Evolutionary conservation across 1,140 invertebrate species (phyloP).

Genomic region (Plodia interpunctella): DNA sequence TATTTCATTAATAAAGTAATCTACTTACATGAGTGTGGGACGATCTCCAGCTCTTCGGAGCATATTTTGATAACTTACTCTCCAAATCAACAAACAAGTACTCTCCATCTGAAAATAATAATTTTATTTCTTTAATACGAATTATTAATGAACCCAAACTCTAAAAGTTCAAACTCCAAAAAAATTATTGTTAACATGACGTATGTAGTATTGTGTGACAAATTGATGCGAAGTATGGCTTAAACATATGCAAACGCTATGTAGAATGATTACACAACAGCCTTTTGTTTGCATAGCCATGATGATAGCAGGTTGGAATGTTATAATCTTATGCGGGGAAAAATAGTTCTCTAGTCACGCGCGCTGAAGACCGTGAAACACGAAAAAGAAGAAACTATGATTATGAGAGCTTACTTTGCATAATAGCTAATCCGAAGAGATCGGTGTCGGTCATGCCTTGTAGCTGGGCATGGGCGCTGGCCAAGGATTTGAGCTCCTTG

Average conservation of each 20-base stretch:
- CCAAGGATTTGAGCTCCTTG: constrained; percentile 81
- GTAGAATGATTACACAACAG: constrained; percentile 26
- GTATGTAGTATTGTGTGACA: constrained; percentile 15
- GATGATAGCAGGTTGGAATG: constrained; percentile 27
- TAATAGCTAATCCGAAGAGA: constrained; percentile 83
- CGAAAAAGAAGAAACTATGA: too few species aligned
- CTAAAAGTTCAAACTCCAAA: not conserved
- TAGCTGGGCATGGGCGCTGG: constrained; percentile 78
- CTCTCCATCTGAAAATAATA: constrained; percentile 89
- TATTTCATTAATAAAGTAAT: not conserved
- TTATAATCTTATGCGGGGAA: not conserved
- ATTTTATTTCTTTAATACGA: constrained; percentile 7
- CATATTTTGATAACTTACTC: constrained; percentile 96
- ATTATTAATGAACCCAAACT: not conserved
- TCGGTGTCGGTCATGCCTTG: constrained; percentile 81
- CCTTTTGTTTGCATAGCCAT: constrained; percentile 28
- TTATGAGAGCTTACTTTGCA: constrained; percentile 77
- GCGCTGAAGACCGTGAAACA: too few species aligned
- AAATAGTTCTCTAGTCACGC: too few species aligned
- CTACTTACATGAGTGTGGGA: constrained; percentile 92
- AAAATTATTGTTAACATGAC: not conserved
- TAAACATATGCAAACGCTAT: constrained; percentile 20
- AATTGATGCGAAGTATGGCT: constrained; percentile 17
- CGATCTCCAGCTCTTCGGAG: constrained; percentile 95
- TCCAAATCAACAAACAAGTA: constrained; percentile 96